A percentile compares a stretch with the other conserved stretches of the same genome.
phyloP scores from a whole-genome alignment of 2,113 vertebrate species.

The Ifrita kowaldi region DNA sequence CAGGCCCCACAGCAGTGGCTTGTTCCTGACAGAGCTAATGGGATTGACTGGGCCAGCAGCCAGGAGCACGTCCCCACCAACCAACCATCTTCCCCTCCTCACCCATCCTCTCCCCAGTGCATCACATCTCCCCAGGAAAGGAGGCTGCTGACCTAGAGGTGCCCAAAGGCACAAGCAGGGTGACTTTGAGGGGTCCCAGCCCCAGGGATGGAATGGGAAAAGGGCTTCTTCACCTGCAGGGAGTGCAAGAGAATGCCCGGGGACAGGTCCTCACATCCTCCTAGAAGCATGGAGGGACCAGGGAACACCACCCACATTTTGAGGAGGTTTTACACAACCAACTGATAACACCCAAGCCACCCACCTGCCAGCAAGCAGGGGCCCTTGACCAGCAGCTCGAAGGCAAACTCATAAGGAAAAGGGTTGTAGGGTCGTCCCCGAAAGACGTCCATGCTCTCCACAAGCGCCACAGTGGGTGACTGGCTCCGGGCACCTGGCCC shows the following conservation, averaged over 20 bases:
- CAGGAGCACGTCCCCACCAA: neutral
- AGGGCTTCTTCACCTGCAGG: neutral
- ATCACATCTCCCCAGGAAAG: rapidly evolving
- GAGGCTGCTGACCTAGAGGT: neutral
- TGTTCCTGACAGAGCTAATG: neutral
- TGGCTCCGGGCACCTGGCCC: constrained; percentile 44
- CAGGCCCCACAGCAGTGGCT: rapidly evolving
- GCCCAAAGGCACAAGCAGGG: neutral
- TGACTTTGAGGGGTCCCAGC: neutral
- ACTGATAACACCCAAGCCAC: rapidly evolving
- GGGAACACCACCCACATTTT: neutral
- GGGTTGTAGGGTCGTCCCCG: constrained; percentile 81
- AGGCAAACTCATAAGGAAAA: constrained; percentile 87
- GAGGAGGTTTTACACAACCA: neutral
- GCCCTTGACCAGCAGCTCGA: constrained; percentile 92
- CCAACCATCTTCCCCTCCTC: neutral
- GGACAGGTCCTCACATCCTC: neutral
- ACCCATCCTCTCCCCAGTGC: neutral
- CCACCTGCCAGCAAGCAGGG: constrained; percentile 92
- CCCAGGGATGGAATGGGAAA: neutral
- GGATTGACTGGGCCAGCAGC: neutral
- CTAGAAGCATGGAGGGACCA: neutral
- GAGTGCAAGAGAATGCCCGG: neutral
- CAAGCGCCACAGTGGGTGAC: neutral
- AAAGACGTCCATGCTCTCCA: constrained; percentile 77